Percentiles rank a stretch among this genome's conserved stretches.
These are phyloP conservation scores for Tillus elongatus DNA, from an alignment of 2,888 invertebrate genomes.

Conservation along the genomic window DNA sequence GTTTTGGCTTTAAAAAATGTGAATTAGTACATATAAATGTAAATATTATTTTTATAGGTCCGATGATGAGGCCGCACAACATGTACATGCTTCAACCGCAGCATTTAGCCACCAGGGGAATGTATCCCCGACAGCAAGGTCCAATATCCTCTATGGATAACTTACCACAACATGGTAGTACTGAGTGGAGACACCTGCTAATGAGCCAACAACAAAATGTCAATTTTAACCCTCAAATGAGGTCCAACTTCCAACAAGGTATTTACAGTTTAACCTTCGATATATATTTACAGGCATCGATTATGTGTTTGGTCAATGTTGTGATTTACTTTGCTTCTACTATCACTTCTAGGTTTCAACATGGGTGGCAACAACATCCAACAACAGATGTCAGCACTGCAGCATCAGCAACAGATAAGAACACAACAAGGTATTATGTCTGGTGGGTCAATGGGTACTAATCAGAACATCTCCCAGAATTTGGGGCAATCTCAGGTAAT, in stretches of 20 bases:
- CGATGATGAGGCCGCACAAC: slow-evolving; percentile 60
- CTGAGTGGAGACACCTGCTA: slow-evolving; percentile 55
- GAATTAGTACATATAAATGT: neutral
- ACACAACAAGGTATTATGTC: slow-evolving; percentile 40
- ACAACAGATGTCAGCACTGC: slow-evolving; percentile 39
- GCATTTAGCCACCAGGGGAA: slow-evolving; percentile 39
- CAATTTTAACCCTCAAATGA: slow-evolving; percentile 43
- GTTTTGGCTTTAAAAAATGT: too few species aligned
- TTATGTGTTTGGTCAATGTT: too few species aligned
- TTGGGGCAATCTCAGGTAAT: slow-evolving; percentile 29
- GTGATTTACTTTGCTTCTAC: too few species aligned
- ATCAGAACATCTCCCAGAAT: slow-evolving; percentile 28
- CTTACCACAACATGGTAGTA: slow-evolving; percentile 43
- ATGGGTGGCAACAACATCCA: slow-evolving; percentile 34
- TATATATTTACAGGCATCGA: too few species aligned
- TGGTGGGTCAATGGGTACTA: slow-evolving; percentile 34
- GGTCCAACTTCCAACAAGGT: slow-evolving; percentile 47
- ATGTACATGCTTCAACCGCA: slow-evolving; percentile 53
- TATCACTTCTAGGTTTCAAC: slow-evolving; percentile 29
- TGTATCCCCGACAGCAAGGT: slow-evolving; percentile 49
- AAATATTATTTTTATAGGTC: slow-evolving; percentile 39
- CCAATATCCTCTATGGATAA: slow-evolving; percentile 50
- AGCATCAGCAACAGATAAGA: slow-evolving; percentile 44
- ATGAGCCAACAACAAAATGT: slow-evolving; percentile 46
- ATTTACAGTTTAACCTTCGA: too few species aligned